These are phyloP conservation scores for Pelmatolapia mariae DNA, from an alignment of 2,113 vertebrate species.

Conservation along the genomic window DNA sequence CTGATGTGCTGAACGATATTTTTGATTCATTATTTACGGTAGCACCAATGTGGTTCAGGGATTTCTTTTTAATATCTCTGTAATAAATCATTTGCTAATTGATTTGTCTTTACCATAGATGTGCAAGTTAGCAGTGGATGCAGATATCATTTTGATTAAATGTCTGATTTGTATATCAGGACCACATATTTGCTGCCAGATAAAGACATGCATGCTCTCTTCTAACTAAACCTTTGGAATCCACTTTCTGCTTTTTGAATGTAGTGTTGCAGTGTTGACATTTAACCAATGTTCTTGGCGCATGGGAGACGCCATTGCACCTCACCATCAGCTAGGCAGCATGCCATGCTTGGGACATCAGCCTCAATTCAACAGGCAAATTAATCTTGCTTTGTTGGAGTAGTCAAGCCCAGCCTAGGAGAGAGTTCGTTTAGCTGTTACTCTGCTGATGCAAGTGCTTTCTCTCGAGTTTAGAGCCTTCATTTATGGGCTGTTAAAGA, in stretches of 20 bases:
- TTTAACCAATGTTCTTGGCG: slow-evolving; percentile 25
- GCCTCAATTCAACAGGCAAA: slow-evolving; percentile 74
- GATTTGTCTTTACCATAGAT: neutral
- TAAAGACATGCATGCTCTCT: neutral
- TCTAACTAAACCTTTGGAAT: neutral
- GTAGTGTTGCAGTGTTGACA: slow-evolving; percentile 25
- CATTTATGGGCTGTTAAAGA: slow-evolving; percentile 72
- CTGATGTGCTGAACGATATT: neutral
- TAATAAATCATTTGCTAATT: slow-evolving; percentile 18
- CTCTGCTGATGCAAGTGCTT: slow-evolving; percentile 70
- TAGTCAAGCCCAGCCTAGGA: slow-evolving; percentile 61
- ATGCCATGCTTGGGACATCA: slow-evolving; percentile 51
- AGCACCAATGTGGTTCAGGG: neutral
- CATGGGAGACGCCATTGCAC: slow-evolving; percentile 24
- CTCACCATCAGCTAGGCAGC: slow-evolving; percentile 55
- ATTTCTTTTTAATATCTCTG: slow-evolving; percentile 26
- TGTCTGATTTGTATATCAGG: neutral
- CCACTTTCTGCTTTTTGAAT: neutral
- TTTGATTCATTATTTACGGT: neutral
- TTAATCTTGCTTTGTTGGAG: slow-evolving; percentile 78
- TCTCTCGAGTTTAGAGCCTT: slow-evolving; percentile 60
- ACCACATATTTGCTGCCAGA: neutral
- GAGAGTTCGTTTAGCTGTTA: slow-evolving; percentile 46
- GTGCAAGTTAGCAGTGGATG: neutral
- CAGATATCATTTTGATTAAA: neutral